Evolutionary conservation across 2,797 vertebrate genomes (phyloP).

Genomic region (Halcyon smyrnensis): DNA sequence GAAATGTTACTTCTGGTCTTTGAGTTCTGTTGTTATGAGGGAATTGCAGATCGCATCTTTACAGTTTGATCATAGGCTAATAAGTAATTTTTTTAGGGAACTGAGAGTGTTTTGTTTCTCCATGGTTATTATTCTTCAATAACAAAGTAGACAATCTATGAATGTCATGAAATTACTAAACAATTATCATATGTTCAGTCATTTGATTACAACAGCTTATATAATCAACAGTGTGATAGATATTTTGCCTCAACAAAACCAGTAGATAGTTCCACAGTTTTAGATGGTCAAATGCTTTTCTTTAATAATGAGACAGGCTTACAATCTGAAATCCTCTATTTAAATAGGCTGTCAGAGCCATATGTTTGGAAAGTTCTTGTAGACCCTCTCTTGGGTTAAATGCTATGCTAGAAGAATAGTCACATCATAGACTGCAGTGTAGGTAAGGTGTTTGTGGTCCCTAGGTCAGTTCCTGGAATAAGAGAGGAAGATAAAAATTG

Average conservation of each 20-base stretch:
- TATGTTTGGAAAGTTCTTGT: not conserved
- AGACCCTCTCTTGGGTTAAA: not conserved
- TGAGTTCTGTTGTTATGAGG: fast-evolving
- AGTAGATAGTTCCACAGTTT: not conserved
- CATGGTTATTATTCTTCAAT: fast-evolving
- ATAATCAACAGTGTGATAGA: not conserved
- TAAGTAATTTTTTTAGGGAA: not conserved
- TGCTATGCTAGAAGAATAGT: not conserved
- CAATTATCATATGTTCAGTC: not conserved
- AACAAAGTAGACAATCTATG: not conserved
- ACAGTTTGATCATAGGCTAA: not conserved
- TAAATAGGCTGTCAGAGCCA: not conserved
- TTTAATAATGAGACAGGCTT: not conserved
- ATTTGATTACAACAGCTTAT: not conserved
- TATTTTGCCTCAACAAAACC: not conserved
- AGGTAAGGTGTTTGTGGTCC: not conserved
- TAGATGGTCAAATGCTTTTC: not conserved
- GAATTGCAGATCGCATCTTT: not conserved
- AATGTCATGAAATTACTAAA: not conserved
- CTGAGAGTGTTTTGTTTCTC: not conserved
- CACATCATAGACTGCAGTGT: not conserved
- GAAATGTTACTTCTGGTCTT: not conserved
- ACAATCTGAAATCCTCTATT: not conserved
- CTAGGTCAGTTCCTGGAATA: not conserved
- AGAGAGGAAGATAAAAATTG: not conserved